Evolutionary conservation across 2,888 invertebrate genomes (phyloP).

Genomic region (Chrysolina americana): DNA sequence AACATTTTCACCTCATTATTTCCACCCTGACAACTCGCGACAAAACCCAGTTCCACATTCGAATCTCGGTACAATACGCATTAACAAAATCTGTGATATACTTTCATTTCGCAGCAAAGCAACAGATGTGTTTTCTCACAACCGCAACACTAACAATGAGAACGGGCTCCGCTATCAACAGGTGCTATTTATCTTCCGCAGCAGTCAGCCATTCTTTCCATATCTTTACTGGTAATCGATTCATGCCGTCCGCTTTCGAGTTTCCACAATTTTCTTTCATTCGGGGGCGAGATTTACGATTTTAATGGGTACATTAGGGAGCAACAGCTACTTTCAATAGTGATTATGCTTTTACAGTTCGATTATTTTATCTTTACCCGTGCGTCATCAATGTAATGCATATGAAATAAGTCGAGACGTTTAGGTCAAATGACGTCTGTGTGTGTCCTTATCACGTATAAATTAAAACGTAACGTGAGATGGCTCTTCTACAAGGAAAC

Average conservation of each 20-base stretch:
- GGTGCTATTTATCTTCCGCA: constrained; percentile 31
- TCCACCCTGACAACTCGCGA: background rate
- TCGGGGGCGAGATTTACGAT: background rate
- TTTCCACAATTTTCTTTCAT: background rate
- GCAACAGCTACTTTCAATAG: background rate
- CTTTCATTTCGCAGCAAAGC: background rate
- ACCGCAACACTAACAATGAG: constrained; percentile 6
- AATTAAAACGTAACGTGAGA: no score
- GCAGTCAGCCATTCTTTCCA: constrained; percentile 17
- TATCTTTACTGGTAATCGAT: constrained; percentile 1
- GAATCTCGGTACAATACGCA: background rate
- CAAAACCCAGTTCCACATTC: background rate
- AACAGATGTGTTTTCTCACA: constrained; percentile 25
- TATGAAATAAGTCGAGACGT: no score
- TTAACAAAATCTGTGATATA: background rate
- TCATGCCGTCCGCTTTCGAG: background rate
- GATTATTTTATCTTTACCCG: no score
- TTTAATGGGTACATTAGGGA: background rate
- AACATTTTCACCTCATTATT: no score
- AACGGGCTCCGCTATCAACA: constrained; percentile 25
- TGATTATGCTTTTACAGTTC: no score
- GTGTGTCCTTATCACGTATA: no score
- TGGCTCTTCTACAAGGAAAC: no score
- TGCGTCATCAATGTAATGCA: no score
- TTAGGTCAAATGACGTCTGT: no score